phyloP scores from a whole-genome alignment of 2,888 invertebrate species.

The Caenorhabditis sp. region DNA sequence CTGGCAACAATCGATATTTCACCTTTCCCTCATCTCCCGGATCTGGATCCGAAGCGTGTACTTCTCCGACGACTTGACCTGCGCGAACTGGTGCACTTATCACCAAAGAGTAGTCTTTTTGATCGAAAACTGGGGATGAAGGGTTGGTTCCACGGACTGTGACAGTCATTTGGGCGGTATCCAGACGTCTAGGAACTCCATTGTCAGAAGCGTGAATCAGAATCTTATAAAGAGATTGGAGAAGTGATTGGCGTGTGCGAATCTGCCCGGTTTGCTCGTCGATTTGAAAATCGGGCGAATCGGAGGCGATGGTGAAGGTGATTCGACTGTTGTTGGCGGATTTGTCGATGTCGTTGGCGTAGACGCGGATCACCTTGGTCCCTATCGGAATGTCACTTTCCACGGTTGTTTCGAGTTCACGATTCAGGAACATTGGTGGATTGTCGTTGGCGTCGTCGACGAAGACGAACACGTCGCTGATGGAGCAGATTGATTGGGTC shows the following conservation, averaged over 20 bases:
- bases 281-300: constrained; percentile 16
- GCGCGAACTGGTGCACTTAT: constrained; percentile 51
- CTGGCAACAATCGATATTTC: constrained; percentile 22
- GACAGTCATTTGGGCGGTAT: constrained; percentile 45
- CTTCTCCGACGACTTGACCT: constrained; percentile 51
- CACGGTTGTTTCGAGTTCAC: constrained; percentile 49
- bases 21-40: constrained; percentile 59
- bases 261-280: constrained; percentile 40
- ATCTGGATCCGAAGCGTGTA: constrained; percentile 65
- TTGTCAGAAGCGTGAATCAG: constrained; percentile 49
- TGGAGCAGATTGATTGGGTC: constrained; percentile 39
- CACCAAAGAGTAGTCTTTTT: constrained; percentile 56
- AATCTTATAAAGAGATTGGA: constrained; percentile 39
- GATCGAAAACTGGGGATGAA: constrained; percentile 62
- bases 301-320: constrained; percentile 46
- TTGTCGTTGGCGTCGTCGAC: constrained; percentile 67
- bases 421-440: constrained; percentile 51
- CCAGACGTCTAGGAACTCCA: constrained; percentile 41
- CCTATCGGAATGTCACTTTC: constrained; percentile 61
- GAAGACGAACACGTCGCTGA: constrained; percentile 30
- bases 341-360: constrained; percentile 56
- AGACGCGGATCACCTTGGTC: constrained; percentile 36
- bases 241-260: constrained; percentile 29
- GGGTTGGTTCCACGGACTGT: constrained; percentile 59
- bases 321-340: constrained; percentile 53